These are phyloP conservation scores for Brevimyrus niger DNA, from an alignment of 2,113 vertebrate species.

Conservation along the genomic window DNA sequence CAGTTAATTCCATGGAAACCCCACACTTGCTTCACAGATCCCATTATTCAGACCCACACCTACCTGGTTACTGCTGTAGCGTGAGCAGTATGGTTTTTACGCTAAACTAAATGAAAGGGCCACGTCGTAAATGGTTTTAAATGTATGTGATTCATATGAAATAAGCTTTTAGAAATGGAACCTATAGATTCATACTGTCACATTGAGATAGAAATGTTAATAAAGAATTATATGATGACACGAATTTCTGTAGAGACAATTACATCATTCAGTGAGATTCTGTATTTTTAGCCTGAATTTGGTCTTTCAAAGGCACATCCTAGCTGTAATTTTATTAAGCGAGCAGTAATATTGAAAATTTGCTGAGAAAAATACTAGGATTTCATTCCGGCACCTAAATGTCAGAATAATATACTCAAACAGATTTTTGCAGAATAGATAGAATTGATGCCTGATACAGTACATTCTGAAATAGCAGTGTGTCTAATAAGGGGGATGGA, in stretches of 20 bases:
- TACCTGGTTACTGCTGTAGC: neutral
- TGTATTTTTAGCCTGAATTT: neutral
- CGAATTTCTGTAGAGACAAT: neutral
- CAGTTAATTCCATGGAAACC: neutral
- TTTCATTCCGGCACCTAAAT: neutral
- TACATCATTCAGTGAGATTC: neutral
- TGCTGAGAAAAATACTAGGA: neutral
- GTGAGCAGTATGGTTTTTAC: neutral
- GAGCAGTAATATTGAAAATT: neutral
- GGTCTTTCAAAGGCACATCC: neutral
- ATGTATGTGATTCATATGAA: neutral
- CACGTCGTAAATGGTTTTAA: neutral
- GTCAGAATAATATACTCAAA: neutral
- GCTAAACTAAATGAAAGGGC: neutral
- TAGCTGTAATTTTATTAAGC: neutral
- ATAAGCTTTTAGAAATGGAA: neutral
- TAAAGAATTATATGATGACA: neutral
- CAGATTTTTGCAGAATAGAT: neutral
- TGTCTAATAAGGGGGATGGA: neutral
- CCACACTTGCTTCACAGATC: neutral
- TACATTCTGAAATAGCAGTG: neutral
- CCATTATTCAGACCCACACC: neutral
- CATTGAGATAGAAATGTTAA: neutral
- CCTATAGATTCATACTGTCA: neutral
- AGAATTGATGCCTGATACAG: neutral